Percentiles rank a stretch among this genome's conserved stretches.
These are phyloP conservation scores for Palythoa caribaeorum DNA, from an alignment of 92 coral and sea anemone genomes.

Conservation along the genomic window DNA sequence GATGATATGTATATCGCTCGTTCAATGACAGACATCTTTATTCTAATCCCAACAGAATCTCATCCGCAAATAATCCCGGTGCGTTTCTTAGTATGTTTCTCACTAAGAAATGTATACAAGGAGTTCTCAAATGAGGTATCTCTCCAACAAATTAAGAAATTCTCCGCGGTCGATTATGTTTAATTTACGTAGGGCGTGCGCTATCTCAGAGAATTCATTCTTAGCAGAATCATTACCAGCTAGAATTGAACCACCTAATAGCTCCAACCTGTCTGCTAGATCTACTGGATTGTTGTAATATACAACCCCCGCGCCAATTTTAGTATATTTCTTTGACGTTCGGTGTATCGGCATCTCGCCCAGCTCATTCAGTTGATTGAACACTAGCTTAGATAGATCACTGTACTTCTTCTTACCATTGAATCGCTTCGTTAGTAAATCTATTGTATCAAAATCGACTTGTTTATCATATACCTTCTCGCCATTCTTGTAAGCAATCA, in stretches of 20 bases:
- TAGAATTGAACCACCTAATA: no score
- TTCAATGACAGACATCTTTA: no score
- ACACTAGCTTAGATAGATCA: not conserved
- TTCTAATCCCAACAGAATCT: no score
- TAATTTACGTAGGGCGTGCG: not conserved
- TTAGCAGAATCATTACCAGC: no score
- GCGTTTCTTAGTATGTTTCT: no score
- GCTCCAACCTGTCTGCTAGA: no score
- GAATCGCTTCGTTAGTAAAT: conserved; percentile 16
- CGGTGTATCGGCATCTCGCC: not conserved
- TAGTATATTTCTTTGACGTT: no score
- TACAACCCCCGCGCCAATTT: no score
- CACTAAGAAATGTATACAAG: no score
- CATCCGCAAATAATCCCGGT: no score
- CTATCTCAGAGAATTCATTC: no score
- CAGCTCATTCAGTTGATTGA: not conserved
- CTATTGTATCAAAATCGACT: conserved; percentile 18
- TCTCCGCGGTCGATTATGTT: not conserved
- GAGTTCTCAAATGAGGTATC: not conserved
- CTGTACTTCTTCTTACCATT: not conserved
- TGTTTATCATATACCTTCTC: conserved; percentile 44
- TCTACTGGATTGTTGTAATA: no score
- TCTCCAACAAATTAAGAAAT: not conserved
- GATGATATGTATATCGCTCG: conserved; percentile 32
- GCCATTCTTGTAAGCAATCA: conserved; percentile 16